phyloP scores from a whole-genome alignment of 2,888 invertebrate species.

The Scotopteryx bipunctaria region DNA sequence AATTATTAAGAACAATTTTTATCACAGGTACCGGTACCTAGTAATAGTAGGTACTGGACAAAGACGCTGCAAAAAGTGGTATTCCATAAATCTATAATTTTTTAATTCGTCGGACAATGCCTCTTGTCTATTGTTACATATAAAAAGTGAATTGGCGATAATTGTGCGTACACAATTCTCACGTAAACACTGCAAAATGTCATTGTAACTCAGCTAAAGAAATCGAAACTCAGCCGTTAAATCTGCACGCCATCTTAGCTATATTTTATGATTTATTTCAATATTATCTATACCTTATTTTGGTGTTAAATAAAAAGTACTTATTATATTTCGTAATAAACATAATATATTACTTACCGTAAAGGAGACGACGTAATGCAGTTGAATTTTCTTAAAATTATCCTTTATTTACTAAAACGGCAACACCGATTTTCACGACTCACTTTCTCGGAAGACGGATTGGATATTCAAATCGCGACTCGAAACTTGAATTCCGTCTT shows the following conservation, averaged over 20 bases:
- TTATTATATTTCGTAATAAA: slow-evolving; percentile 5
- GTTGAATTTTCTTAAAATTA: slow-evolving; percentile 48
- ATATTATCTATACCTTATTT: background rate
- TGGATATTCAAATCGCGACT: slow-evolving; percentile 44
- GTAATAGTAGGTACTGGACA: background rate
- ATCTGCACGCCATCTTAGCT: slow-evolving; percentile 45
- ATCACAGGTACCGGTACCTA: too few relatives aligned
- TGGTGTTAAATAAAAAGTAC: background rate
- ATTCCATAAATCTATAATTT: slow-evolving; percentile 22
- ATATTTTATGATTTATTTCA: slow-evolving; percentile 16
- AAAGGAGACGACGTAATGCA: slow-evolving; percentile 56
- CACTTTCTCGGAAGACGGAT: slow-evolving; percentile 58
- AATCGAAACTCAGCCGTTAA: slow-evolving; percentile 49
- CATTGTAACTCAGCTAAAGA: slow-evolving; percentile 45
- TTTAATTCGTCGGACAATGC: slow-evolving; percentile 35
- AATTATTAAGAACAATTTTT: too few relatives aligned
- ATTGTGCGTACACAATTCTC: slow-evolving; percentile 40
- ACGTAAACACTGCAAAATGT: slow-evolving; percentile 48
- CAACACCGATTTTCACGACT: slow-evolving; percentile 62
- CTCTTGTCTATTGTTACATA: slow-evolving; percentile 34
- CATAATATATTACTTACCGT: slow-evolving; percentile 60
- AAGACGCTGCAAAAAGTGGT: background rate
- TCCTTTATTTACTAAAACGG: slow-evolving; percentile 56
- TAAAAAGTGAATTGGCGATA: slow-evolving; percentile 39
- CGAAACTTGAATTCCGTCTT: slow-evolving; percentile 42